Evolutionary conservation across 2,113 vertebrate species (phyloP), one percentile per base, ranked within the genome.

Genomic region (Pan troglodytes): DNA sequence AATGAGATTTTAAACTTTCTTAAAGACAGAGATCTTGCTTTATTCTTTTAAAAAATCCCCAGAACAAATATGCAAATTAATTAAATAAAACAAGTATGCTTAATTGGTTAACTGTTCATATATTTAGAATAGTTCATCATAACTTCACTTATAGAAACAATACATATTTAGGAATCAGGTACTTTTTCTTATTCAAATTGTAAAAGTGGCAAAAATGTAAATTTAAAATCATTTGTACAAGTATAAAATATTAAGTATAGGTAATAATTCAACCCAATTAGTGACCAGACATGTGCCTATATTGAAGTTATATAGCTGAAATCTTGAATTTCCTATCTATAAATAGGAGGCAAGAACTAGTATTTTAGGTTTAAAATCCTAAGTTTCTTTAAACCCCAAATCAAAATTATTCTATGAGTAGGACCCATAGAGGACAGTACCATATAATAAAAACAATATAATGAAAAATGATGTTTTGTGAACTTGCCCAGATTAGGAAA

Each of bases 371-470:
- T 95, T 64, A 18, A 94, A 87, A 94, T 89, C 40, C 20, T 38
- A 92, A 87, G 70, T 87, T 88, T 86, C 52, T 88, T 57, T 50
- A 81, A 90, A 43, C 2, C 1, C 5, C 73, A 86, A 78, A 94
- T 23, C 50, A 95, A 86, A 94, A 95, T 84, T 94, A 64, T 83
- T 97, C 48, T 87, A 10, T 86, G 79, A 94, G 23, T 48, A 82
- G 43, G 22, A 72, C 95, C 96, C 83, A 96, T 97, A 98, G 96
- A 78, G 96, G 95, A 97, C 96, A 98, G 96, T 95, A 90, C 93
- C 82, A 95, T 94, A 91, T 97, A 98, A 93, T 94, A 95, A 95
- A 97, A 97, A 30, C 45, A 88, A n/a, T 35, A 45, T 90, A 48
- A 80, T 48, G 23, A 52, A 78, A 93, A 95, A 18, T 50, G 16